Conservation (phyloP, 2,888 invertebrate species). For the Dendrolimus pini region DNA sequence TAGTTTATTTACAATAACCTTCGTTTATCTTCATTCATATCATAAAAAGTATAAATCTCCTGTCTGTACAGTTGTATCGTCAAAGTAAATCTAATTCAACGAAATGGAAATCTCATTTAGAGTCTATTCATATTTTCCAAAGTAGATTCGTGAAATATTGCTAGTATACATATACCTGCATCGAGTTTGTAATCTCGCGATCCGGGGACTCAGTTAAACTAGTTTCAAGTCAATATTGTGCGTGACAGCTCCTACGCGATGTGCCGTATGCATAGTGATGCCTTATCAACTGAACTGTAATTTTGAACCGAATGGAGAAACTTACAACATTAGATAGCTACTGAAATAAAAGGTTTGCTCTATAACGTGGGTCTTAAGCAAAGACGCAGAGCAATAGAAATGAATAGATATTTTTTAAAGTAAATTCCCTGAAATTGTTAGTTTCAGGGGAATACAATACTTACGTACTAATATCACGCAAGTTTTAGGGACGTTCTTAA, state of each 20-base stretch:
- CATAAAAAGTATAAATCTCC: too few relatives aligned
- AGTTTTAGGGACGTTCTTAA: too few relatives aligned
- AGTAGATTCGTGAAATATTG: slow-evolving; percentile 41
- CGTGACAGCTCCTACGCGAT: slow-evolving; percentile 16
- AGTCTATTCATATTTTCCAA: slow-evolving; percentile 47
- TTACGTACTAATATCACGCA: too few relatives aligned
- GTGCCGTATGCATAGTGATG: slow-evolving; percentile 1
- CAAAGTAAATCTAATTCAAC: slow-evolving; percentile 31
- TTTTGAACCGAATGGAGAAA: background rate
- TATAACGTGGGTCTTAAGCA: too few relatives aligned
- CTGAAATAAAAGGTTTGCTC: too few relatives aligned
- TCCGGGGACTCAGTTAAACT: slow-evolving; percentile 23
- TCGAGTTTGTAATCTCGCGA: slow-evolving; percentile 48
- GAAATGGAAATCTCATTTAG: slow-evolving; percentile 50
- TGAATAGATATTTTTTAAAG: too few relatives aligned
- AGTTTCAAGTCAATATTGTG: slow-evolving; percentile 24
- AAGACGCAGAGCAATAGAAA: too few relatives aligned
- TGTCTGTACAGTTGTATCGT: background rate
- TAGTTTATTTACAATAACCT: too few relatives aligned
- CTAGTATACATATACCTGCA: slow-evolving; percentile 29
- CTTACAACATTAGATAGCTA: background rate
- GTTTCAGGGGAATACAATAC: too few relatives aligned
- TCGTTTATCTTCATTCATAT: too few relatives aligned
- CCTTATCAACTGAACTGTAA: background rate
- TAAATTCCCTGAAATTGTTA: too few relatives aligned